Evolutionary conservation across 2,888 invertebrate genomes (phyloP).

Genomic region (Terebella lapidaria): DNA sequence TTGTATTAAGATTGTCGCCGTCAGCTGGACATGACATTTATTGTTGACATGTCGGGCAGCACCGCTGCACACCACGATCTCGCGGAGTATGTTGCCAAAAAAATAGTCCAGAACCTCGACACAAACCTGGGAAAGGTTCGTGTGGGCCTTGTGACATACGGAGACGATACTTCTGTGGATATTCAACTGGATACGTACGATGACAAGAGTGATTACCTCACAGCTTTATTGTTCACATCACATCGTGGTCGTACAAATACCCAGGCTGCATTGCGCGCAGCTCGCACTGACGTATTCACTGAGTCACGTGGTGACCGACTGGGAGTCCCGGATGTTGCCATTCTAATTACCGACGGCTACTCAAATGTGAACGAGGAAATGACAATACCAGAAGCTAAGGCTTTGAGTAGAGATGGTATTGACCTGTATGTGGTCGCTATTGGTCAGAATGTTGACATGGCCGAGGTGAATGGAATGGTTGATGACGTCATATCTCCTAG

Average conservation of each 20-base stretch:
- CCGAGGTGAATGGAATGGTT: slow-evolving; percentile 18
- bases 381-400: slow-evolving; percentile 40
- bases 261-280: slow-evolving; percentile 17
- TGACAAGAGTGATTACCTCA: slow-evolving; percentile 16
- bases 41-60: slow-evolving; percentile 23
- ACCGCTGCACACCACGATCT: slow-evolving; percentile 14
- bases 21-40: slow-evolving; percentile 20
- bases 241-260: slow-evolving; percentile 23
- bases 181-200: slow-evolving; percentile 36
- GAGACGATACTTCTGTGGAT: slow-evolving; percentile 25
- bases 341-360: slow-evolving; percentile 39
- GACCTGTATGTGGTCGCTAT: slow-evolving; percentile 22
- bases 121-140: slow-evolving; percentile 29
- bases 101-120: slow-evolving; percentile 17
- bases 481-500: slow-evolving; percentile 13
- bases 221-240: slow-evolving; percentile 19
- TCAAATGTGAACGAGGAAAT: slow-evolving; percentile 40
- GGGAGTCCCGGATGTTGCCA: slow-evolving; percentile 30
- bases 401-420: slow-evolving; percentile 2
- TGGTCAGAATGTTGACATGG: slow-evolving; percentile 19
- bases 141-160: slow-evolving; percentile 22
- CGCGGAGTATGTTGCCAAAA: slow-evolving; percentile 12
- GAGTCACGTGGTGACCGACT: slow-evolving; percentile 7
- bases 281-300: slow-evolving; percentile 11
- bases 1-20: slow-evolving; percentile 18